Evolutionary conservation across 2,113 vertebrate genomes (phyloP), one percentile per base, ranked within the genome.

Genomic region (Xyliphius kryptos): DNA sequence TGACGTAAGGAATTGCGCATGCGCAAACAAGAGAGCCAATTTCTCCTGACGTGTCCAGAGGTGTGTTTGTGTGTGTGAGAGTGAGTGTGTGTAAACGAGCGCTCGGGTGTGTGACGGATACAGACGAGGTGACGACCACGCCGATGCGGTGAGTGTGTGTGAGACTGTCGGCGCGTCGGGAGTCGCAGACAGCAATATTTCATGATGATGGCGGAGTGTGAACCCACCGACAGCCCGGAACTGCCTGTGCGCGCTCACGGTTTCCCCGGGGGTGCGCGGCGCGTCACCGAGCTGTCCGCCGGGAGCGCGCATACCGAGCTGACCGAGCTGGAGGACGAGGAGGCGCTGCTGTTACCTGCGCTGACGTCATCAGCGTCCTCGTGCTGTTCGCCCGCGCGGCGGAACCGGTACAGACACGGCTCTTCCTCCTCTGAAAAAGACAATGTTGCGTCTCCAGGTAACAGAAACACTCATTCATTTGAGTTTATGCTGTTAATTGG

Each of bases 151-250:
- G 13, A 41, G 40, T 14, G 9, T 38, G 36, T 38, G 36, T 7
- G 3, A 2, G 13, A 3, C 7, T 3, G 7, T n/a, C n/a, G 0
- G 21, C 21, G 20, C 41, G 56, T 9, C 20, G 20, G 14, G 56
- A 46, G 1, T 50, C 10, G 14, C 26, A 1, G 26, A 32, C 4
- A 32, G 26, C 26, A 32, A n/a, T 6, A 2, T 32, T 32, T 32
- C 36, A 77, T 32, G 48, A 87, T 87, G 85, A 88, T 88, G 86
- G 76, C 80, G 61, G 85, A 87, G 67, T 86, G 81, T 74, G 82
- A 84, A 40, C 80, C 74, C 22, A 73, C 73, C 1, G 43, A 46
- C 12, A 46, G 43, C 14, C 43, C 43, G 13, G 43, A 15, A 46
- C n/a, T 13, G 40, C 40, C 40, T 14, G 40, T 2, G 40, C 9